A percentile compares a stretch with the other conserved stretches of the same genome.
phyloP scores from a whole-genome alignment of 2,113 vertebrate species.

The Calidris pugnax region DNA sequence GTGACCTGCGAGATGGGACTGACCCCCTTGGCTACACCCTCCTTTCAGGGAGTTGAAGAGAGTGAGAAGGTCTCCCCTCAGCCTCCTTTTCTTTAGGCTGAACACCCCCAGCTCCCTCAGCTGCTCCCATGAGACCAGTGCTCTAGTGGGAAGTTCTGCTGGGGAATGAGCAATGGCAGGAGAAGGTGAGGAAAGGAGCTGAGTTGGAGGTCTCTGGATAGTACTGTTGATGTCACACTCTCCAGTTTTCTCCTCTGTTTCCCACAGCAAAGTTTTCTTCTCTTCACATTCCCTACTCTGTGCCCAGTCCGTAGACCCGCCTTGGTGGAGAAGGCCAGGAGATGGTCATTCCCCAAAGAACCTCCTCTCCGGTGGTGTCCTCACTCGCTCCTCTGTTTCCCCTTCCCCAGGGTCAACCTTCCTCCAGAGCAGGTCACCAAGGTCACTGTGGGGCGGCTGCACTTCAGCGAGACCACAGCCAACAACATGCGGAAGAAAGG shows the following conservation, averaged over 20 bases:
- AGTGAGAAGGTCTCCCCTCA: not conserved
- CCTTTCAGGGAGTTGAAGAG: not conserved
- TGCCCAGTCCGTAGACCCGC: not conserved
- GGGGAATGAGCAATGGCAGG: not conserved
- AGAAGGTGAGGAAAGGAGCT: not conserved
- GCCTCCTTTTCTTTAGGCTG: not conserved
- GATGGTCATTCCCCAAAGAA: not conserved
- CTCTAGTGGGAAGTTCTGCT: not conserved
- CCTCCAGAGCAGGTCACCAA: slow-evolving; percentile 98
- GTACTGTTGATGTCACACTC: fast-evolving
- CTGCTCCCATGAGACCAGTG: not conserved
- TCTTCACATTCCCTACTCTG: not conserved
- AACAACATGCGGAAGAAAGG: slow-evolving; percentile 99
- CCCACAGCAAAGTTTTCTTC: not conserved
- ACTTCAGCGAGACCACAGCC: slow-evolving; percentile 97
- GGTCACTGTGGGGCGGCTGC: slow-evolving; percentile 93
- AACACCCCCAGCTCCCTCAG: not conserved
- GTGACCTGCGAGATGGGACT: not conserved
- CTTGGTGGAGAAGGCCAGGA: not conserved
- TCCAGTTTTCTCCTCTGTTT: not conserved
- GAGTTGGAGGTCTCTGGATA: not conserved
- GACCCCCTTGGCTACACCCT: not conserved
- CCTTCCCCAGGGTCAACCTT: slow-evolving; percentile 84
- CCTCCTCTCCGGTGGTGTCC: not conserved
- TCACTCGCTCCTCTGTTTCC: not conserved